phyloP scores from a whole-genome alignment of 2,113 vertebrate species.

The Tretioscincus oriximinensis region DNA sequence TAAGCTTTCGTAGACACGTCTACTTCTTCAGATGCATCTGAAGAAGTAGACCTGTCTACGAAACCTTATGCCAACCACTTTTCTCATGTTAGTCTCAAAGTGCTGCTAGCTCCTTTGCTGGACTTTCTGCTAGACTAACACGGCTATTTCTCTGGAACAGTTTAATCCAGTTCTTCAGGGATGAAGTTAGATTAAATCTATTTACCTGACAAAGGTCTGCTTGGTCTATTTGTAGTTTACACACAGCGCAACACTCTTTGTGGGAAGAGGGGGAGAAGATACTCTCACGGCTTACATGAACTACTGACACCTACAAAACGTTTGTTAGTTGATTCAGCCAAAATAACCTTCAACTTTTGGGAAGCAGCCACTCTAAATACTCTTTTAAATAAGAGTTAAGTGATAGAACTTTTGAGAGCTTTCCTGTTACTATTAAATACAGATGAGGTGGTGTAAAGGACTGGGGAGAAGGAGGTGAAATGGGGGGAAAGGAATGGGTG shows the following conservation, averaged over 20 bases:
- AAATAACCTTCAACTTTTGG: slow-evolving; percentile 1
- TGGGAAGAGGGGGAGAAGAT: background rate
- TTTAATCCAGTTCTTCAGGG: too few species aligned
- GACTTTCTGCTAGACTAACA: too few species aligned
- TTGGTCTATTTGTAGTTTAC: slow-evolving; percentile 20
- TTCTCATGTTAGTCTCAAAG: too few species aligned
- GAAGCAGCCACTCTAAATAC: background rate
- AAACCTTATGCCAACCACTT: too few species aligned
- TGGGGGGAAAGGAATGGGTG: background rate
- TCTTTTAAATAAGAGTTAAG: background rate
- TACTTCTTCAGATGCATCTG: too few species aligned
- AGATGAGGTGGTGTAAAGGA: background rate
- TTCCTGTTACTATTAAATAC: background rate
- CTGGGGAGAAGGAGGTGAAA: background rate
- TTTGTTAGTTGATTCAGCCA: background rate
- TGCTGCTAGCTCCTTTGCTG: too few species aligned
- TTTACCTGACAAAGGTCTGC: slow-evolving; percentile 21
- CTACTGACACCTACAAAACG: background rate
- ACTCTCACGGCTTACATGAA: background rate
- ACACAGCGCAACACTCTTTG: slow-evolving; percentile 22
- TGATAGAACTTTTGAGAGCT: background rate
- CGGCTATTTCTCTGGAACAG: too few species aligned
- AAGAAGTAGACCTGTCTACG: too few species aligned
- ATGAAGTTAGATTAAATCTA: too few species aligned
- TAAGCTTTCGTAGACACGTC: too few species aligned